Conservation (phyloP, 2,797 vertebrate genomes). For the Enteromius argenteus region DNA sequence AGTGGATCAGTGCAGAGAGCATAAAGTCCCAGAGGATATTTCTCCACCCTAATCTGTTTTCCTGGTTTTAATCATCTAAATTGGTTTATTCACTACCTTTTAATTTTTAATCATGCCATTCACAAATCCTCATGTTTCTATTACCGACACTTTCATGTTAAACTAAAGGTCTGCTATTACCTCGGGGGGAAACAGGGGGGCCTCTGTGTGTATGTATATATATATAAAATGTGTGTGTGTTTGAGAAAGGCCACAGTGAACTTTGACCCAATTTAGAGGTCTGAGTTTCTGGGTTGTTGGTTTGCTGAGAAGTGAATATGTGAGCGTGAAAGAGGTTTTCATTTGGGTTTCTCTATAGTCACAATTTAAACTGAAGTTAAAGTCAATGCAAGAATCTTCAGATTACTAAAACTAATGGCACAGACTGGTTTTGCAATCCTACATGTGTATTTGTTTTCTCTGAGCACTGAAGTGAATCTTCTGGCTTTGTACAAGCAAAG, state of each 20-base stretch:
- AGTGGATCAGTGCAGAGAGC: background rate
- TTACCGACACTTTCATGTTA: background rate
- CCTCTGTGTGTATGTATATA: background rate
- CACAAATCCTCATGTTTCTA: background rate
- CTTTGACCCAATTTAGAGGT: constrained; percentile 32
- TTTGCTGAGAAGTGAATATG: background rate
- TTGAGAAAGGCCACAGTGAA: constrained; percentile 8
- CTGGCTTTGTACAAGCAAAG: background rate
- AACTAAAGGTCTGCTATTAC: constrained; percentile 1
- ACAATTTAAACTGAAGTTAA: constrained; percentile 36
- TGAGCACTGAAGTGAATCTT: constrained; percentile 2
- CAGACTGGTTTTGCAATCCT: background rate
- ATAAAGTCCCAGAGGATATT: background rate
- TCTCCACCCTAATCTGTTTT: background rate
- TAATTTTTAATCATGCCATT: background rate
- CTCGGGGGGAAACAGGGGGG: background rate
- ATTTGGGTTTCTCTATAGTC: background rate
- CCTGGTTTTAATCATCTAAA: background rate
- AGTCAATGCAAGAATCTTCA: background rate
- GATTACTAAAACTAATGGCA: background rate
- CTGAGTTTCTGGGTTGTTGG: background rate
- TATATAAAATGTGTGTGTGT: background rate
- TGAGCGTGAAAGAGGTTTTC: background rate
- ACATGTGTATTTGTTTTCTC: background rate
- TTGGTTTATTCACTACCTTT: background rate